These are phyloP conservation scores for Prostheceraeus crozeri DNA, from an alignment of 2,888 invertebrate genomes.

Conservation along the genomic window DNA sequence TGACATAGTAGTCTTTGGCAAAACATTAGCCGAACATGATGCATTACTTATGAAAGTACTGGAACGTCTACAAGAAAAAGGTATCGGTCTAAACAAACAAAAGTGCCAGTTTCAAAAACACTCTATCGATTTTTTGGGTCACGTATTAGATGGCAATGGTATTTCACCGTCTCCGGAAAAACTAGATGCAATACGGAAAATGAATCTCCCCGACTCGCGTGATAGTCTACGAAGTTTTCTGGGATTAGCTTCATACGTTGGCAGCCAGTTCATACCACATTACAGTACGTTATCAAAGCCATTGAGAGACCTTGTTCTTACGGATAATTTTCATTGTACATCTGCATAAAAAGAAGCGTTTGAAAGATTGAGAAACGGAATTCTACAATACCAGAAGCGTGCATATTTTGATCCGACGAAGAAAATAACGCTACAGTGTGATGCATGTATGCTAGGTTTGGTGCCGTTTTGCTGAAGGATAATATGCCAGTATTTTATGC, in stretches of 20 bases:
- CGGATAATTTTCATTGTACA: slow-evolving; percentile 16
- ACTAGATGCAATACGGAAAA: slow-evolving; percentile 8
- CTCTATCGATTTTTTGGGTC: slow-evolving; percentile 29
- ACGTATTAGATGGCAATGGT: slow-evolving; percentile 10
- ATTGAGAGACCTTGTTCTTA: slow-evolving; percentile 12
- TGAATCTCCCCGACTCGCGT: background rate
- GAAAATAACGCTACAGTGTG: slow-evolving; percentile 6
- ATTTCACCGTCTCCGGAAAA: slow-evolving; percentile 14
- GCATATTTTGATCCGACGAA: slow-evolving; percentile 18
- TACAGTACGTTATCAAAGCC: slow-evolving; percentile 25
- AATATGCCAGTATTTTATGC: slow-evolving; percentile 36
- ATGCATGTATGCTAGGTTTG: slow-evolving; percentile 23
- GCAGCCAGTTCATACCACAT: slow-evolving; percentile 13
- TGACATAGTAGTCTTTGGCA: background rate
- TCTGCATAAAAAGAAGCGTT: slow-evolving; percentile 16
- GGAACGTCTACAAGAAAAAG: slow-evolving; percentile 22
- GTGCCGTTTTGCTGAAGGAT: slow-evolving; percentile 24
- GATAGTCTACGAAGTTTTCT: slow-evolving; percentile 17
- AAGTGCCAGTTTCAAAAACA: no score
- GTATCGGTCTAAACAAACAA: slow-evolving; percentile 28
- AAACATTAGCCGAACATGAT: slow-evolving; percentile 10
- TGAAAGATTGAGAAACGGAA: slow-evolving; percentile 6
- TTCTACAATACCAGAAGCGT: background rate
- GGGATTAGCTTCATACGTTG: slow-evolving; percentile 25
- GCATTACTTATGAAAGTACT: no score